Evolutionary conservation across 2,113 vertebrate genomes (phyloP), one percentile per base, ranked within the genome.

Genomic region (Oreochromis aureus): DNA sequence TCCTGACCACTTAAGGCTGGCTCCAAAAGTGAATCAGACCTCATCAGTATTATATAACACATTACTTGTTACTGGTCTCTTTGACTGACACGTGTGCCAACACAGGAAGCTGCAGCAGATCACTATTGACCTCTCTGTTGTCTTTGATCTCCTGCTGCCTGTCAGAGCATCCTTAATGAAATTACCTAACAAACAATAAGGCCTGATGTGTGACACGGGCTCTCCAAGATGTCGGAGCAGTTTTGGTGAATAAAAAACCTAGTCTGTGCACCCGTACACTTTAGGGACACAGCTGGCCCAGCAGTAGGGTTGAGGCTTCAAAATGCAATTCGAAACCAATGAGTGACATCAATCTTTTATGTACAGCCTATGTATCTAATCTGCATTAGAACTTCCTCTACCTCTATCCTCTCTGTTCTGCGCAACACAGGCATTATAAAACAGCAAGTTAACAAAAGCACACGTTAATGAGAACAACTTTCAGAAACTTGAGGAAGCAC

Each of bases 381-480:
- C 44, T 30, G 15, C n/a, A 58, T 11, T 19, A 6, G 39, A 30
- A 15, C 10, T 11, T 81, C 51, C 24, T 66, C 10, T 36, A 22
- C 61, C 61, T 39, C 10, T 0, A 36, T 7, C 18, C n/a, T 5
- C 61, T 39, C 34, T n/a, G 36, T 36, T 9, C 44, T 61, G 61
- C 55, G 88, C 27, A 87, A 84, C 84, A 89, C 46, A 59, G 46
- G 12, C n/a, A 8, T 63, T 53, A 46, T 89, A 81, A 85, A 87
- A 90, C 19, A n/a, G 44, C 24, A 82, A 41, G 61, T 86, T 59
- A 87, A 66, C 56, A 78, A 48, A 80, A 83, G 81, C 15, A 81
- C 88, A 89, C 92, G 90, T 91, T 86, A 82, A 3, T 55, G 63
- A 84, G 86, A 85, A 36, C 13, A 90, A 80, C 16, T 5, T 55